Conservation (phyloP, 2,888 invertebrate genomes). For the Trypoxylon attenuatum region DNA sequence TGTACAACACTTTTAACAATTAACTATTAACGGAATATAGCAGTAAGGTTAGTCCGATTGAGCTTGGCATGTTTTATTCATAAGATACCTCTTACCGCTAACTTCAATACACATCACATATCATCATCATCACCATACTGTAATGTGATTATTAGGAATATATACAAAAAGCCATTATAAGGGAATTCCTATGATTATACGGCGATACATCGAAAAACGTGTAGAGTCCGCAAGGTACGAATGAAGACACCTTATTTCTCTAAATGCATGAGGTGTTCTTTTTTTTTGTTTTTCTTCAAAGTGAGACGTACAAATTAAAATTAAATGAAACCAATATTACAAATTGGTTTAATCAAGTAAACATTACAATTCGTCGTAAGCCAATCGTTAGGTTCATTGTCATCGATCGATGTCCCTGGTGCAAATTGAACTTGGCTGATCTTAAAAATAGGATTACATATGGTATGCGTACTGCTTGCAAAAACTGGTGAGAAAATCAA, state of each 20-base stretch:
- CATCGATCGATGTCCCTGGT: background rate
- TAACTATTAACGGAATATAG: too few species aligned
- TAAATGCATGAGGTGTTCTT: conserved; percentile 52
- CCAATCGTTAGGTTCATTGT: conserved; percentile 11
- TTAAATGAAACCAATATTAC: conserved; percentile 41
- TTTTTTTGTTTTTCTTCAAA: conserved; percentile 18
- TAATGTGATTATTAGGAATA: conserved; percentile 68
- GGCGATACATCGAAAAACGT: conserved; percentile 61
- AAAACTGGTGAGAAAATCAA: conserved; percentile 35
- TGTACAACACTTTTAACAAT: too few species aligned
- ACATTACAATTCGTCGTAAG: conserved; percentile 26
- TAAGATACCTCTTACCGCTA: conserved; percentile 64
- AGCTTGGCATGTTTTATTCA: conserved; percentile 61
- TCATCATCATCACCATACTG: conserved; percentile 53
- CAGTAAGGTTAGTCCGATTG: background rate
- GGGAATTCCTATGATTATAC: conserved; percentile 62
- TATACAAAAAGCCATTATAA: conserved; percentile 73
- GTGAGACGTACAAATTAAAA: conserved; percentile 36
- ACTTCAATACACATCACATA: conserved; percentile 71
- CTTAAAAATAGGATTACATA: conserved; percentile 20
- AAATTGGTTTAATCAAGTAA: conserved; percentile 49
- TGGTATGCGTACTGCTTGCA: conserved; percentile 23
- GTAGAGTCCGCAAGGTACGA: conserved; percentile 60
- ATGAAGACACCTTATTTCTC: conserved; percentile 52
- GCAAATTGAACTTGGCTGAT: too few species aligned